Evolutionary conservation across 2,888 invertebrate species (phyloP).

Genomic region (Caenorhabditis sp.): DNA sequence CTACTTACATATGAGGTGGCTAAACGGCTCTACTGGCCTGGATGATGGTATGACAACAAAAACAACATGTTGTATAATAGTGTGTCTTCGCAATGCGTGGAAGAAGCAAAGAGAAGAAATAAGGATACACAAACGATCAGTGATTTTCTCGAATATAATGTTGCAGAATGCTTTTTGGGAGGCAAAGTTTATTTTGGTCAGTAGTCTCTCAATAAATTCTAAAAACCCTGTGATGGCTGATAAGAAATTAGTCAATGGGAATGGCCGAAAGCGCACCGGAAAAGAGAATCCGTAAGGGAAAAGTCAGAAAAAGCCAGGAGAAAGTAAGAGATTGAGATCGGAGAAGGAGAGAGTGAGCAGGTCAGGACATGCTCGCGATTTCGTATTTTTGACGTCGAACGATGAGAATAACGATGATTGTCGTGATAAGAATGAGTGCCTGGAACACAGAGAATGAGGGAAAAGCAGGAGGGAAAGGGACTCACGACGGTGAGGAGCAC

Average conservation of each 20-base stretch:
- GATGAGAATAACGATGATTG: slow-evolving; percentile 36
- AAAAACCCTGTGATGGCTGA: slow-evolving; percentile 50
- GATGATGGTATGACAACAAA: too few species aligned
- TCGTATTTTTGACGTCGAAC: slow-evolving; percentile 55
- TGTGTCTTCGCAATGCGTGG: too few species aligned
- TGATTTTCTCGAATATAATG: too few species aligned
- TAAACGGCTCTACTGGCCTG: too few species aligned
- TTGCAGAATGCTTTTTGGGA: too few species aligned
- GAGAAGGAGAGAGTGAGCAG: slow-evolving; percentile 8
- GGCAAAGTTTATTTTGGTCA: not conserved
- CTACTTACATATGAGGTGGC: too few species aligned
- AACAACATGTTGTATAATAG: too few species aligned
- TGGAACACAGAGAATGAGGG: slow-evolving; percentile 5
- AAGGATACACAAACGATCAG: too few species aligned
- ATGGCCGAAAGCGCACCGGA: slow-evolving; percentile 49
- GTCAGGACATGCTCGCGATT: slow-evolving; percentile 54
- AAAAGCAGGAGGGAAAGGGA: not conserved
- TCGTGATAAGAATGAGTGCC: slow-evolving; percentile 44
- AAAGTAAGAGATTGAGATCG: not conserved
- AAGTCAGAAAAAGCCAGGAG: slow-evolving; percentile 21
- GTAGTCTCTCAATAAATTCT: slow-evolving; percentile 5
- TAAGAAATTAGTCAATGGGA: slow-evolving; percentile 49
- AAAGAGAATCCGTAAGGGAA: slow-evolving; percentile 33
- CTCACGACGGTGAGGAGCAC: slow-evolving; percentile 41
- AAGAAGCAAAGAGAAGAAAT: too few species aligned